phyloP scores from a whole-genome alignment of 2,113 vertebrate species.

The Cacatua alba region DNA sequence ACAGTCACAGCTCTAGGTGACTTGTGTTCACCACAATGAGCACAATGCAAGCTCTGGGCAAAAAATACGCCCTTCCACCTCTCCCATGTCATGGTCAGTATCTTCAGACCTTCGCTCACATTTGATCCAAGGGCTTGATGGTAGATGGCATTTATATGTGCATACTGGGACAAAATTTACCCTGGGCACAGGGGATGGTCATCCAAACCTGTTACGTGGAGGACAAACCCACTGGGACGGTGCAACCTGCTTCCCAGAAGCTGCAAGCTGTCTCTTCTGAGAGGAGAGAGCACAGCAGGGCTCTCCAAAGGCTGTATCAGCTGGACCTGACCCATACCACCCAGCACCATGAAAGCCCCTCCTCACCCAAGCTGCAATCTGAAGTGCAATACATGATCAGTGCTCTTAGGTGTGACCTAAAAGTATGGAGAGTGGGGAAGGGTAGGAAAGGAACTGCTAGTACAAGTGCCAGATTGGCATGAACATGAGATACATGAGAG shows the following conservation, averaged over 20 bases:
- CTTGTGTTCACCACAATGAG: background rate
- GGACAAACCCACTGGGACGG: background rate
- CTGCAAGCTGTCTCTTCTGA: background rate
- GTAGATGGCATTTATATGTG: background rate
- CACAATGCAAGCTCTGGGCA: background rate
- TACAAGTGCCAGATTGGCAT: rapidly evolving
- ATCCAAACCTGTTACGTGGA: background rate
- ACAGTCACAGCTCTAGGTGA: background rate
- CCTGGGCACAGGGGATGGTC: background rate
- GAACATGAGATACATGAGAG: rapidly evolving
- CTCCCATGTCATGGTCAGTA: background rate
- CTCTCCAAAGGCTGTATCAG: rapidly evolving
- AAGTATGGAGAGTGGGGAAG: background rate
- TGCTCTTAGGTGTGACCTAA: background rate
- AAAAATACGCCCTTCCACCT: background rate
- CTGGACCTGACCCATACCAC: rapidly evolving
- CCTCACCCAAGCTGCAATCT: background rate
- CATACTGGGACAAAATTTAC: background rate
- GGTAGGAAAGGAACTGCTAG: background rate
- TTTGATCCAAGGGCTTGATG: background rate
- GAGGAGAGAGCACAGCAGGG: background rate
- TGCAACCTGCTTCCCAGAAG: background rate
- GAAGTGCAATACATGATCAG: background rate
- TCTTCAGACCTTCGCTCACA: background rate
- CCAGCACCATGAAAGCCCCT: background rate